Evolutionary conservation across 1,140 invertebrate species (phyloP).

Genomic region (Ceratina australensis): DNA sequence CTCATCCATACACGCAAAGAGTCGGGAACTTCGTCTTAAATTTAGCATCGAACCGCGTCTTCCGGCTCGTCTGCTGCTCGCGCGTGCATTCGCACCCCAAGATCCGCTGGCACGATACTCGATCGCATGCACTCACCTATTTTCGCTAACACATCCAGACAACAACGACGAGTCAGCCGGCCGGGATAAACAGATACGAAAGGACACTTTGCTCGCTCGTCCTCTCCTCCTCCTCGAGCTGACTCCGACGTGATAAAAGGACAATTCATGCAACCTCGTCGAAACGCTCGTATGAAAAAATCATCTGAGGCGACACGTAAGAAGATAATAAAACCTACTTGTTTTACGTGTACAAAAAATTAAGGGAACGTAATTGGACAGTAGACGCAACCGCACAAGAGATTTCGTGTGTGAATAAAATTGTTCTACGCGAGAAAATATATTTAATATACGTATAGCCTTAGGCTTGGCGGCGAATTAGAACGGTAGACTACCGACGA

Average conservation of each 20-base stretch:
- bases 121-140: conserved; percentile 9
- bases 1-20: conserved; percentile 27
- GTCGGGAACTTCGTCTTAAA: conserved; percentile 50
- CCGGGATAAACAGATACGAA: background rate
- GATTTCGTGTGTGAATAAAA: conserved; percentile 37
- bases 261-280: background rate
- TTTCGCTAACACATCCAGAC: conserved; percentile 5
- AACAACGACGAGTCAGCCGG: background rate
- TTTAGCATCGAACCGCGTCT: conserved; percentile 30
- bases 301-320: conserved; percentile 50
- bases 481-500: conserved; percentile 95
- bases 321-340: conserved; percentile 53
- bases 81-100: background rate
- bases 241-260: background rate
- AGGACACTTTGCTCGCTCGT: background rate
- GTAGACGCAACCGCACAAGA: conserved; percentile 50
- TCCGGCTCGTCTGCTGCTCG: conserved; percentile 9
- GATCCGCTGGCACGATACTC: background rate
- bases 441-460: conserved; percentile 19
- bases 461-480: conserved; percentile 42
- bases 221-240: background rate
- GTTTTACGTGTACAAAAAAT: conserved; percentile 49
- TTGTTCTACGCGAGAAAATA: conserved; percentile 42
- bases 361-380: conserved; percentile 44
- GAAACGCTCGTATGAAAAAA: conserved; percentile 29